Conservation (phyloP, 2,797 vertebrate species). For the Odontamblyopus rebecca region DNA sequence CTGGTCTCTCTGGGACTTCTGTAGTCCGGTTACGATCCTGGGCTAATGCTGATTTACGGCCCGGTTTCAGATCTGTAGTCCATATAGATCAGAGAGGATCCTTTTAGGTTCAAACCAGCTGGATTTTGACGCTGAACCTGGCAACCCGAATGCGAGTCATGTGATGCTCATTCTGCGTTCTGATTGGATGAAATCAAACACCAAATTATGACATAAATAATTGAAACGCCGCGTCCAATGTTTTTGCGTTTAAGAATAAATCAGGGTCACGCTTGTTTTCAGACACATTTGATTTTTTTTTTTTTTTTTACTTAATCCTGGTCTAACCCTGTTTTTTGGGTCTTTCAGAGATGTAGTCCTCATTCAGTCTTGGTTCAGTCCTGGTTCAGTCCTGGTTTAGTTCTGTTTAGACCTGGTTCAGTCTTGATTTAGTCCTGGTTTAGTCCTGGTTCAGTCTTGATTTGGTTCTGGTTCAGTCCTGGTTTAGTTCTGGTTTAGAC, state of each 20-base stretch:
- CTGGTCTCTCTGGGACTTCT: not conserved
- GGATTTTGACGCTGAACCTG: no score
- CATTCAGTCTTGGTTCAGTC: conserved; percentile 38
- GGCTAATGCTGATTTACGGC: not conserved
- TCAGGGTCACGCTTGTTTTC: not conserved
- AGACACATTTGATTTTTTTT: no score
- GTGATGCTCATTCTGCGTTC: no score
- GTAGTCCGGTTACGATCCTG: no score
- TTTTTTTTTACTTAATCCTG: not conserved
- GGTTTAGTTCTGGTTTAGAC: not conserved
- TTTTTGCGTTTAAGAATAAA: no score
- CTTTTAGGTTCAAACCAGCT: no score
- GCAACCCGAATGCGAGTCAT: no score
- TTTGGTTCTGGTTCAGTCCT: not conserved
- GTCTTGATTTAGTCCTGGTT: conserved; percentile 41
- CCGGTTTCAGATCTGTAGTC: not conserved
- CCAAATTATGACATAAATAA: no score
- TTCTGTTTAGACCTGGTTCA: conserved; percentile 41
- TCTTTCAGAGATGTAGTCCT: conserved; percentile 77
- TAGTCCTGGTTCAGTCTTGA: conserved; percentile 34
- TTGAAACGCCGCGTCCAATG: no score
- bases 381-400: conserved; percentile 49
- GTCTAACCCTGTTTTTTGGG: not conserved
- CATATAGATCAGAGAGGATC: no score
- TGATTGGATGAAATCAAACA: no score